Evolutionary conservation across 2,888 invertebrate species (phyloP).

Genomic region (Entomobrya multifasciata): DNA sequence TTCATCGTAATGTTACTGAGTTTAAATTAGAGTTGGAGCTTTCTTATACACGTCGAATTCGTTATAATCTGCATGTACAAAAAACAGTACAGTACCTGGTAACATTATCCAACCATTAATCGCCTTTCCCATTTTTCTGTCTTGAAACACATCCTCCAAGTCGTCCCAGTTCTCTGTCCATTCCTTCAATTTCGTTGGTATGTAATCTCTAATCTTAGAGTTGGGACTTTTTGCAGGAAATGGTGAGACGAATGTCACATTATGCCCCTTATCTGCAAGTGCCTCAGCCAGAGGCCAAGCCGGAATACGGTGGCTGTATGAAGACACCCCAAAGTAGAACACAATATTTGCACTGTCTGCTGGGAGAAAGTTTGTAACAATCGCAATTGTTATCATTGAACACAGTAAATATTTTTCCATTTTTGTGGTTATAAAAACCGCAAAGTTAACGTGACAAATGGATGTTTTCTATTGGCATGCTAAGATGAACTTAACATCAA

Average conservation of each 20-base stretch:
- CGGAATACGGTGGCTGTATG: slow-evolving; percentile 49
- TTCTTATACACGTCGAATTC: too few species aligned
- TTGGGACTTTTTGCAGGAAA: slow-evolving; percentile 50
- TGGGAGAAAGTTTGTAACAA: too few species aligned
- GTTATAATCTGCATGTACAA: too few species aligned
- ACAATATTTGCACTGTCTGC: slow-evolving; percentile 44
- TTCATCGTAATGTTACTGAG: too few species aligned
- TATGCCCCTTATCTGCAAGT: slow-evolving; percentile 56
- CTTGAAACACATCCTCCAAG: slow-evolving; percentile 43
- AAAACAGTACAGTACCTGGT: too few species aligned
- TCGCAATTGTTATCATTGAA: too few species aligned
- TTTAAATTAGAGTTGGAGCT: too few species aligned
- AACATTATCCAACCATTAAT: slow-evolving; percentile 28
- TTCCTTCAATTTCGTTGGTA: slow-evolving; percentile 31
- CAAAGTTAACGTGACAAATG: too few species aligned
- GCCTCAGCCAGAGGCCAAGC: slow-evolving; percentile 59
- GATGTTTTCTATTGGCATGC: too few species aligned
- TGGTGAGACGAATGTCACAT: slow-evolving; percentile 64
- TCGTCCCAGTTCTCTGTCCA: slow-evolving; percentile 22
- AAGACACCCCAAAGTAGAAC: slow-evolving; percentile 50
- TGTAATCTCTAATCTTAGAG: slow-evolving; percentile 44
- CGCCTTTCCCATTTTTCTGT: slow-evolving; percentile 2
- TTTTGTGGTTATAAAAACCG: background rate
- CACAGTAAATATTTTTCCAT: too few species aligned
- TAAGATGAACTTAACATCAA: too few species aligned